Evolutionary conservation across 2,797 vertebrate genomes (phyloP).

Genomic region (Pipistrellus nathusii): DNA sequence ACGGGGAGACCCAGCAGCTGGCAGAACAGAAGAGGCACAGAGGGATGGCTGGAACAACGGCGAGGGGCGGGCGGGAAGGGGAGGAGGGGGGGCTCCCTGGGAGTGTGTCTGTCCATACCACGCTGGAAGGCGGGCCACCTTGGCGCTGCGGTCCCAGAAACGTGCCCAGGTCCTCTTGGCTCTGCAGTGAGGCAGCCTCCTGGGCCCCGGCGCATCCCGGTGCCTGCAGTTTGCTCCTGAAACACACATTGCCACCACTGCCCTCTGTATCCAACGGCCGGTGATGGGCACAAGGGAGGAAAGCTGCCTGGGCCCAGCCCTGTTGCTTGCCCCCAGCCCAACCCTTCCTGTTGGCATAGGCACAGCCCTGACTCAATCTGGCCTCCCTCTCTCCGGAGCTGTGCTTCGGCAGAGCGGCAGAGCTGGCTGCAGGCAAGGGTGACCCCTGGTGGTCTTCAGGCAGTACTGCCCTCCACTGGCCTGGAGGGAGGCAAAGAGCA

Average conservation of each 20-base stretch:
- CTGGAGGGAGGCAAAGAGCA: rapidly evolving
- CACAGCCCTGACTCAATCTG: background rate
- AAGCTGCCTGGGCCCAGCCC: background rate
- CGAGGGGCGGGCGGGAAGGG: background rate
- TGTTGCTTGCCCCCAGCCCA: slow-evolving; percentile 56
- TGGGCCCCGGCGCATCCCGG: slow-evolving; percentile 77
- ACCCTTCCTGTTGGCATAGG: slow-evolving; percentile 72
- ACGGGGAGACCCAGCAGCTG: slow-evolving; percentile 42
- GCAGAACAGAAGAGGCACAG: slow-evolving; percentile 40
- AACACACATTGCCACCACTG: slow-evolving; percentile 77
- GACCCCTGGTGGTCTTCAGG: slow-evolving; percentile 63
- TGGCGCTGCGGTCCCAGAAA: slow-evolving; percentile 76
- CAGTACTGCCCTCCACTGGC: background rate
- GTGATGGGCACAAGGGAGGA: slow-evolving; percentile 48
- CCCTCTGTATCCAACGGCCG: slow-evolving; percentile 29
- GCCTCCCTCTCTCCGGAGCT: background rate
- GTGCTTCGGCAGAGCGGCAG: background rate
- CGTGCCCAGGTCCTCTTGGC: slow-evolving; percentile 86
- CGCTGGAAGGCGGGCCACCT: background rate
- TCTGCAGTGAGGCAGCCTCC: slow-evolving; percentile 83
- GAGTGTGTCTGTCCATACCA: slow-evolving; percentile 67
- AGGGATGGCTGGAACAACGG: background rate
- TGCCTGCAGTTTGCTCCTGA: slow-evolving; percentile 68
- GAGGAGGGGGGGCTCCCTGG: background rate
- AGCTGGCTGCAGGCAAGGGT: slow-evolving; percentile 11